Evolutionary conservation across 1,140 invertebrate genomes (phyloP).

Genomic region (Stegodyphus mimosarum): DNA sequence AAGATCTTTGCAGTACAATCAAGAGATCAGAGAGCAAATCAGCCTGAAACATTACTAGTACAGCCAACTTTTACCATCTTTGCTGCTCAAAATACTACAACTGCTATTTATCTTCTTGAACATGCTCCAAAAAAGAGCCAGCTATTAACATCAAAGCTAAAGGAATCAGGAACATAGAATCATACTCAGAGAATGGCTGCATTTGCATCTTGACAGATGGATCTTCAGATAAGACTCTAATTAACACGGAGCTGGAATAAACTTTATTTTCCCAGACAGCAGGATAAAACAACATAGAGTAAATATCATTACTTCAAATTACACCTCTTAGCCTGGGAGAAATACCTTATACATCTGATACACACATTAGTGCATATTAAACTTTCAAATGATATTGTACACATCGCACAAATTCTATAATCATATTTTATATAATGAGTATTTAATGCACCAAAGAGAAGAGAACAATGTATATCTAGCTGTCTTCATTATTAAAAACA

Average conservation of each 20-base stretch:
- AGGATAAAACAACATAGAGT: background rate
- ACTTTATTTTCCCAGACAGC: background rate
- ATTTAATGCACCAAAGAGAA: too few species aligned
- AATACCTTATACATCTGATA: too few species aligned
- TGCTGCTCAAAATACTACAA: background rate
- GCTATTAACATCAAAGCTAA: background rate
- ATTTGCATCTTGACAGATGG: background rate
- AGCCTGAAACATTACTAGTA: background rate
- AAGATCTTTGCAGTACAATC: too few species aligned
- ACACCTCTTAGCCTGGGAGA: too few species aligned
- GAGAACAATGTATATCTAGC: too few species aligned
- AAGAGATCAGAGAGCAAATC: too few species aligned
- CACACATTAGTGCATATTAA: too few species aligned
- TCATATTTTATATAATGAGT: too few species aligned
- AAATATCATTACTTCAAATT: background rate
- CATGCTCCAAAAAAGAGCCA: conserved; percentile 16
- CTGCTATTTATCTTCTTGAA: background rate
- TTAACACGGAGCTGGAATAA: background rate
- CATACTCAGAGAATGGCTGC: background rate
- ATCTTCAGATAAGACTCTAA: background rate
- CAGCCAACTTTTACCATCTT: background rate
- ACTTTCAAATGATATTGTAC: too few species aligned
- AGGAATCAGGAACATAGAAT: background rate
- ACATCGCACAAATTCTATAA: too few species aligned
- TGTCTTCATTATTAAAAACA: too few species aligned